Conservation (phyloP, 2,797 vertebrate genomes). For the Gymnopithys bicolor region DNA sequence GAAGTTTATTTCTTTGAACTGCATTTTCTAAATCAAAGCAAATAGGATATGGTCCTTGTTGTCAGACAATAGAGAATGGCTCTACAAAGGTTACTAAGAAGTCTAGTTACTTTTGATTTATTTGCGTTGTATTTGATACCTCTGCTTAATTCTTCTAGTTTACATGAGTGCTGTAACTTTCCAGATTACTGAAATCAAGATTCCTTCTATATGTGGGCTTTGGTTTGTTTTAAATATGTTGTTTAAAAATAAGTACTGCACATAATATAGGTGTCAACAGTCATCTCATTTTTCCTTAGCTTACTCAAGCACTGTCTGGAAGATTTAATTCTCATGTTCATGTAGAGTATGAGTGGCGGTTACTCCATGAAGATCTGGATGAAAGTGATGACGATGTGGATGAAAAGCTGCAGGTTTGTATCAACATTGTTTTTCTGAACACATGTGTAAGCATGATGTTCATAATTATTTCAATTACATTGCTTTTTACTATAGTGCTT, state of each 20-base stretch:
- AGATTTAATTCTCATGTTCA: constrained; percentile 97
- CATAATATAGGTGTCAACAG: background rate
- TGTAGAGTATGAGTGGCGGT: constrained; percentile 97
- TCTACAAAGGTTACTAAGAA: background rate
- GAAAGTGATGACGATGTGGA: constrained; percentile 98
- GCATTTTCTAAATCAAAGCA: background rate
- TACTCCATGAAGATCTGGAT: constrained; percentile 95
- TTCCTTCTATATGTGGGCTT: background rate
- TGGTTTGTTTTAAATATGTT: background rate
- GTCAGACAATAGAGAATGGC: background rate
- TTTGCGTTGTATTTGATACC: background rate
- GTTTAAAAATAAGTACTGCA: background rate
- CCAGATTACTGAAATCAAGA: background rate
- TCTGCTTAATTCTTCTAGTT: background rate
- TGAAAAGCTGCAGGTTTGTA: constrained; percentile 87
- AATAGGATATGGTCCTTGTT: background rate
- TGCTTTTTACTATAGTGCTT: background rate
- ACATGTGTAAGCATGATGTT: background rate
- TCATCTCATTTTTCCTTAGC: constrained; percentile 70
- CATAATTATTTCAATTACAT: background rate
- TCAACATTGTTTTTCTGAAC: background rate
- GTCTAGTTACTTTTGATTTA: background rate
- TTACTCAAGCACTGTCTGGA: constrained; percentile 92
- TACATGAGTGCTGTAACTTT: background rate
- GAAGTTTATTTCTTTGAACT: background rate